Base-by-base conservation (phyloP, 1,140 invertebrate species). In the Apis laboriosa region DNA sequence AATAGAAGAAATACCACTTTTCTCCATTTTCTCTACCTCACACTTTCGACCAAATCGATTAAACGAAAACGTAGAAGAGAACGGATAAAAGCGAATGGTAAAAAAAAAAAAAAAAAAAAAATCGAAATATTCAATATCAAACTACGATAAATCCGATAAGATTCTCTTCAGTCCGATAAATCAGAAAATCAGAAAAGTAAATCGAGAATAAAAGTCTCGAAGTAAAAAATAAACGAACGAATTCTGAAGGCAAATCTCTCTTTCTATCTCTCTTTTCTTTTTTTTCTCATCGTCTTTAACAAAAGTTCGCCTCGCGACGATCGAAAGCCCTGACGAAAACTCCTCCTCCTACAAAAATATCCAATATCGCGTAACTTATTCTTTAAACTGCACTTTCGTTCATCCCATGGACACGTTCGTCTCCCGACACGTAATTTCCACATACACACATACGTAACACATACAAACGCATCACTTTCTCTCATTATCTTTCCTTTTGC, bases 401-500 rank as follows among this genome's bases (percentile, higher is more conserved):
- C 68, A 64, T 55, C n/a, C 67, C 21, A 43, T 58, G 56, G 19
- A 56, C 63, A 51, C 61, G 71, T 63, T 24, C 53, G 64, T 68
- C 34, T 43, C 34, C 5, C 34, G 34, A 43, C 34, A 43, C 34
- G 34, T 43, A 43, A 43, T 43, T 43, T 7, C 5, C 3, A n/a
- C 11, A n/a, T 1, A n/a, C 3, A n/a, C 3, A 0, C 9, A 73
- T 49, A 24, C 5, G 0, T 24, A 70, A 63, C 74, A 51, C 13
- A 66, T 70, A 68, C 70, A 60, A 53, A 53, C 76, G 80, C 63
- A 85, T 76, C 81, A 72, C 83, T 88, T 84, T 88, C 86, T 73
- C 80, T 86, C 71, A 72, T 88, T 88, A 84, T 86, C 68, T 73
- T 58, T 81, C 71, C 77, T 78, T 77, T 85, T 71, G 34, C 76